Evolutionary conservation across 2,797 vertebrate species (phyloP), one percentile per base, ranked within the genome.

Genomic region (Neostethus bicornis): DNA sequence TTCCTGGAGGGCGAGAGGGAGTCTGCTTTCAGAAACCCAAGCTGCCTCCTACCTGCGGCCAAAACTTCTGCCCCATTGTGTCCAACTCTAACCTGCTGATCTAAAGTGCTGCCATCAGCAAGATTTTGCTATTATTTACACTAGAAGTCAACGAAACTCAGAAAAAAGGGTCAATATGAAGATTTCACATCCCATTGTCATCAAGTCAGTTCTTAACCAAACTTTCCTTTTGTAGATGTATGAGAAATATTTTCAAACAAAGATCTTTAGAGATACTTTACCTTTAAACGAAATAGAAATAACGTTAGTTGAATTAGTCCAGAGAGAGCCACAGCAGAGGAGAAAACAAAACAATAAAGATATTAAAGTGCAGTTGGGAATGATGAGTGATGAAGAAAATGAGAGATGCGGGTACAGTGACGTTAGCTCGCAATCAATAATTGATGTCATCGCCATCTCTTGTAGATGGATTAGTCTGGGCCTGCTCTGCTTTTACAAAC

Each of bases 1-100:
- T 91, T 90, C 90, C 89, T 88, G 90, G 93, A 91, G 89, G 83
- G 62, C 43, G 58, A 37, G 69, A 67, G 73, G 66, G 90, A 75
- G 87, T 92, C 85, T 90, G 85, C 87, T 92, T 92, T 91, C 90
- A 91, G 92, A 92, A 93, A 93, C 85, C 84, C 84, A 89, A 92
- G 86, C 85, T 86, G 66, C 74, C 53, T 76, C 80, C 86, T 77
- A 85, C 84, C 77, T 80, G 60, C 57, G 77, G 77, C 85, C 75
- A 83, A 61, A 77, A 73, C 78, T 67, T 79, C 72, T 70, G 49
- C 66, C 57, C 79, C 66, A 50, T 51, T 4, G 44, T 66, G 75
- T 69, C 68, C 53, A n/a, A n/a, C 51, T 77, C 62, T 62, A 66
- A 74, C 67, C 56, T 7, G 0, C 56, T 69, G 71, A 77, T 77